A percentile compares a stretch with the other conserved stretches of the same genome.
These are phyloP conservation scores for Campaea margaritaria DNA, from an alignment of 2,888 invertebrate species.

Conservation along the genomic window DNA sequence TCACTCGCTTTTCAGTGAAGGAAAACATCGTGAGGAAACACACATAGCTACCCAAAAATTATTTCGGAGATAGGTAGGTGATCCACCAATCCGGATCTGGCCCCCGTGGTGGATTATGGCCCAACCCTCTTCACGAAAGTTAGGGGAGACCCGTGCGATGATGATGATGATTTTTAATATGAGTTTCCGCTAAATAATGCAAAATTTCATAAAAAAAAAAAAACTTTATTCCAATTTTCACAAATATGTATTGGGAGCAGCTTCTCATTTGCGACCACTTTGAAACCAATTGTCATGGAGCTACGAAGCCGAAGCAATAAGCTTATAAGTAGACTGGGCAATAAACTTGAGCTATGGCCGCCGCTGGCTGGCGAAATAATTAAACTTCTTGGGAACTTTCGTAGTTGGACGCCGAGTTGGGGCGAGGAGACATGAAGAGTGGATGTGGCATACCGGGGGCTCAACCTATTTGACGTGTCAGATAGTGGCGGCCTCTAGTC, in stretches of 20 bases:
- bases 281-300: constrained; percentile 5
- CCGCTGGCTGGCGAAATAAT: constrained; percentile 18
- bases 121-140: too few species aligned
- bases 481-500: too few species aligned
- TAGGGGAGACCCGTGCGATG: too few species aligned
- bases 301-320: constrained; percentile 12
- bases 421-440: neutral
- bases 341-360: constrained; percentile 14
- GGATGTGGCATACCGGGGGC: constrained; percentile 5
- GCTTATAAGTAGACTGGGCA: constrained; percentile 16
- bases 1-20: too few species aligned
- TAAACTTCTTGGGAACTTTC: constrained; percentile 22
- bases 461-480: too few species aligned
- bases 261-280: neutral
- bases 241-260: neutral
- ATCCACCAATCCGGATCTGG: too few species aligned
- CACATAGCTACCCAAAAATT: too few species aligned
- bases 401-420: constrained; percentile 9
- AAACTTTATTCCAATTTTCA: neutral
- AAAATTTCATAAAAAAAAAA: neutral
- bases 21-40: too few species aligned
- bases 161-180: too few species aligned
- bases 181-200: too few species aligned
- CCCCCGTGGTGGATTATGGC: too few species aligned
- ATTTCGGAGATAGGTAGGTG: too few species aligned